These are phyloP conservation scores for Tipula vernalis DNA, from an alignment of 2,888 invertebrate genomes.

Conservation along the genomic window DNA sequence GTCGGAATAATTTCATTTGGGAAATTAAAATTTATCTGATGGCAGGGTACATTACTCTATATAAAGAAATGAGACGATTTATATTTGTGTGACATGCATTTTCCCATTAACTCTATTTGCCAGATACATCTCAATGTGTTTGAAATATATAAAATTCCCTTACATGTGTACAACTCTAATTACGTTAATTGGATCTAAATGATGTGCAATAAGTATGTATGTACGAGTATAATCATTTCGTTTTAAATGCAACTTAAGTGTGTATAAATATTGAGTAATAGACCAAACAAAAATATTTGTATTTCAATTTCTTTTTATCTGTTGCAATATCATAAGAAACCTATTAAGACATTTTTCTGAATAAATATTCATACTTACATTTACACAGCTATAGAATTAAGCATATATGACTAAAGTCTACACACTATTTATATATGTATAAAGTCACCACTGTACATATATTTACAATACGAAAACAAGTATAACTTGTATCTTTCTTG, in stretches of 20 bases:
- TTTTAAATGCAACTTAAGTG: not conserved
- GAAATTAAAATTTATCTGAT: not conserved
- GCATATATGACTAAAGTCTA: not conserved
- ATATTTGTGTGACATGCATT: not conserved
- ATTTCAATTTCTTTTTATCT: not conserved
- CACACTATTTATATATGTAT: not conserved
- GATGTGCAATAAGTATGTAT: not conserved
- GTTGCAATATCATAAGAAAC: not conserved
- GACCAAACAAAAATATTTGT: not conserved
- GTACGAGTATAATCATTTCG: not conserved
- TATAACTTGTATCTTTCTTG: not conserved
- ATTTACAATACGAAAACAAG: not conserved
- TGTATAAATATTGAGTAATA: not conserved
- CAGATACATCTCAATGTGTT: not conserved
- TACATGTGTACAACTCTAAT: not conserved
- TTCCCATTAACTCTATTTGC: not conserved
- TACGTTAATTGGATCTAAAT: not conserved
- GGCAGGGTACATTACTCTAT: not conserved
- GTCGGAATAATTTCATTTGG: conserved; percentile 4
- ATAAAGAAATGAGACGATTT: not conserved
- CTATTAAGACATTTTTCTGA: not conserved
- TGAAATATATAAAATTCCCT: not conserved
- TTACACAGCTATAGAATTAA: not conserved
- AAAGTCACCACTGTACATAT: not conserved
- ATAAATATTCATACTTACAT: not conserved